Evolutionary conservation across 2,888 invertebrate species (phyloP), one percentile per base, ranked within the genome.

Genomic region (Euphydryas editha): DNA sequence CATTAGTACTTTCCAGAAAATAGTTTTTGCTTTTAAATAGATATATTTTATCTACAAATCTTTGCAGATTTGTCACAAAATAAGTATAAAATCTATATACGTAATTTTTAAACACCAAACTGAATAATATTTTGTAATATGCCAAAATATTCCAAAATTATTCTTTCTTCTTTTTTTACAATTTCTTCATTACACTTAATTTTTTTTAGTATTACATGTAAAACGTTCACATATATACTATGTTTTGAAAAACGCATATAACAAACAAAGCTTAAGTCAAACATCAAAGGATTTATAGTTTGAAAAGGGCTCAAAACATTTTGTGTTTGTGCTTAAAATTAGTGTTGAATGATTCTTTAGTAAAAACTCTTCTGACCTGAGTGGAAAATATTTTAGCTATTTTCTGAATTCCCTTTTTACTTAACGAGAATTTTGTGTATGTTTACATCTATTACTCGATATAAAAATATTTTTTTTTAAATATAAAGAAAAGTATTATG

Each of bases 301-400:
- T 15, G 56, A 49, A 54, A 39, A 21, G 44, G 49, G 56, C 47
- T 36, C n/a, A 51, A 54, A 51, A 64, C 21, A 49, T 68, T 68
- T 63, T 58, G 39, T 57, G 51, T 69, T 61, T 47, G 46, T 36
- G 62, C 57, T 58, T 63, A 57, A 66, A 69, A 69, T 66, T 69
- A 63, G 54, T 60, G 63, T 69, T 60, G 57, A 69, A 57, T 66
- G 59, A 69, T 69, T 63, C 63, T 66, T 69, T 60, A 60, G 54
- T 58, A 59, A 66, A 63, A 69, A 66, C 44, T 57, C 57, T 59
- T 65, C 62, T 51, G 59, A 57, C 60, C 63, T 37, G 47, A 60
- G 66, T 60, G 57, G 51, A 63, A 63, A 65, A 66, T 63, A 69
- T 66, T 63, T 36, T 37, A 63, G 63, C 51, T 54, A 69, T 63